Evolutionary conservation across 2,888 invertebrate genomes (phyloP).

Genomic region (Melitaea athalia): DNA sequence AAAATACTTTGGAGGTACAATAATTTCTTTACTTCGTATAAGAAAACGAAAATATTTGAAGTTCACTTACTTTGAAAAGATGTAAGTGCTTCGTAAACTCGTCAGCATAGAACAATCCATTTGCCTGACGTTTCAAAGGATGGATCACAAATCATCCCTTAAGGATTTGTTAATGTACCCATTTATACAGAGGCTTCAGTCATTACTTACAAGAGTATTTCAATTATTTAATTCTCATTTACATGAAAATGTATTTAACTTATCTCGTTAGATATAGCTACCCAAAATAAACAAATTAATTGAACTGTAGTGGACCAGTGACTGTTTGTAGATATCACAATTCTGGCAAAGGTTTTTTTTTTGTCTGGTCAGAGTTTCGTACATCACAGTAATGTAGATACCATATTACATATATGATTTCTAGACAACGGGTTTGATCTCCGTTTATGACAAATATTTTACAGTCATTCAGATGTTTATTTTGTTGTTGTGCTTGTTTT

Average conservation of each 20-base stretch:
- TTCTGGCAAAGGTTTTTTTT: no score
- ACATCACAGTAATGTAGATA: no score
- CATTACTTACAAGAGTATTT: constrained; percentile 1
- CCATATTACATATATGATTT: no score
- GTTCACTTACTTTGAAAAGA: background rate
- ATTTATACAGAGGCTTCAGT: background rate
- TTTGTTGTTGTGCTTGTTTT: no score
- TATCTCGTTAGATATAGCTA: background rate
- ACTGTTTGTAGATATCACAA: no score
- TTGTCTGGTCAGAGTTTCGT: no score
- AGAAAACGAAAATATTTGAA: background rate
- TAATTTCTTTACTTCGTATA: background rate
- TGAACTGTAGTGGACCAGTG: no score
- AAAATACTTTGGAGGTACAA: no score
- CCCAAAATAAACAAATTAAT: background rate
- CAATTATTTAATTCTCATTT: background rate
- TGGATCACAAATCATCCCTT: background rate
- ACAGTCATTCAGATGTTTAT: no score
- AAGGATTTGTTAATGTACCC: background rate
- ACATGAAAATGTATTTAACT: background rate
- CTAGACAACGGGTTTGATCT: no score
- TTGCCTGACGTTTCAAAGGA: background rate
- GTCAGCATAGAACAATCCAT: background rate
- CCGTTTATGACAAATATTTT: no score
- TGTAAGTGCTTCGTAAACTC: background rate